Conservation (phyloP, 1,140 invertebrate species). For the Ericerus pela region DNA sequence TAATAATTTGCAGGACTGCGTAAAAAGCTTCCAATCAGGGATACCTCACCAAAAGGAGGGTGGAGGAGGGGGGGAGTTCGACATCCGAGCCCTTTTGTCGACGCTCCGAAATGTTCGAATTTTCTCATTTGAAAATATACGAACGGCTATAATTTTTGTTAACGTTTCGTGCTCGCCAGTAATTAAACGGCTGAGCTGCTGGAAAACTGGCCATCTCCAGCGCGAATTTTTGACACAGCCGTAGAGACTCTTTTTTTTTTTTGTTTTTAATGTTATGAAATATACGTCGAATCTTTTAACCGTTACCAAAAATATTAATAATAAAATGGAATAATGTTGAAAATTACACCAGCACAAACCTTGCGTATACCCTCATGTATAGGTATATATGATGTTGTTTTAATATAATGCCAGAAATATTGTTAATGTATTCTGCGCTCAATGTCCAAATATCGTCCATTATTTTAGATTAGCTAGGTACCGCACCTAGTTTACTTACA, state of each 20-base stretch:
- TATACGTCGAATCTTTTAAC: slow-evolving; percentile 8
- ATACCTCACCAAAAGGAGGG: neutral
- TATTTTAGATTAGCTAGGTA: slow-evolving; percentile 3
- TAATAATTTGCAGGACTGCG: slow-evolving; percentile 6
- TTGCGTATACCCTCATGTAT: no score
- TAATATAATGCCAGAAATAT: no score
- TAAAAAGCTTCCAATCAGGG: slow-evolving; percentile 5
- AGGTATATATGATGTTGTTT: no score
- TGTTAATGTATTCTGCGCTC: neutral
- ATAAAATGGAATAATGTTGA: slow-evolving; percentile 6
- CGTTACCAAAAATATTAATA: slow-evolving; percentile 6
- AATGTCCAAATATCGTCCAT: slow-evolving; percentile 3
- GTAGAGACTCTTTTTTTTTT: neutral
- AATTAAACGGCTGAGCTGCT: no score
- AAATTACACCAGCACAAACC: no score
- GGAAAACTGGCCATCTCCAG: neutral
- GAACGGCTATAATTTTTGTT: slow-evolving; percentile 5
- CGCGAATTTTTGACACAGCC: no score
- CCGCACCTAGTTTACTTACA: no score
- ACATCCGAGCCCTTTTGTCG: no score
- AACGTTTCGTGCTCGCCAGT: slow-evolving; percentile 3
- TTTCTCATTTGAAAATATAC: slow-evolving; percentile 6
- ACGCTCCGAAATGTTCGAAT: slow-evolving; percentile 10
- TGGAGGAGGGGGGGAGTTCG: no score
- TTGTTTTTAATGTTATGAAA: slow-evolving; percentile 3